Conservation (phyloP, 2,797 vertebrate species). For the Sorex maritimensis region DNA sequence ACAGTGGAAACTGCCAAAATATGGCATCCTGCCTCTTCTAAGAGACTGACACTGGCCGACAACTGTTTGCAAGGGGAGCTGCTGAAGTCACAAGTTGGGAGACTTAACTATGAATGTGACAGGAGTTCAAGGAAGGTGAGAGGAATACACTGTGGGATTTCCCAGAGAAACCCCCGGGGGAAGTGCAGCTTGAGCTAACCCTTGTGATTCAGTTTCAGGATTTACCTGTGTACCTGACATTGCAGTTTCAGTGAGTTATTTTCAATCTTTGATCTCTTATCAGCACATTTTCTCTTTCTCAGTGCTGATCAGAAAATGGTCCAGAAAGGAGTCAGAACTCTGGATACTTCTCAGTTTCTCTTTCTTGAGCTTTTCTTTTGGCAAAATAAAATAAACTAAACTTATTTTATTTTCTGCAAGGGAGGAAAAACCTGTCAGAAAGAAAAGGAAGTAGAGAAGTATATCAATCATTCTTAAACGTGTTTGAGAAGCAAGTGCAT, state of each 20-base stretch:
- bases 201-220: background rate
- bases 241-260: slow-evolving; percentile 23
- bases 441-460: no score
- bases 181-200: background rate
- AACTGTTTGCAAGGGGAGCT: background rate
- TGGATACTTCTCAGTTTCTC: background rate
- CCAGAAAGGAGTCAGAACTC: slow-evolving; percentile 10
- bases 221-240: background rate
- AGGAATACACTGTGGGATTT: slow-evolving; percentile 23
- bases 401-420: no score
- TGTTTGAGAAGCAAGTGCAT: background rate
- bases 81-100: background rate
- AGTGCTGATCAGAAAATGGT: background rate
- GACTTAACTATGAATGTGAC: background rate
- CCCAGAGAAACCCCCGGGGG: background rate
- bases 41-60: background rate
- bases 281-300: background rate
- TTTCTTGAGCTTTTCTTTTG: slow-evolving; percentile 2
- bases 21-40: background rate
- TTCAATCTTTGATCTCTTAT: background rate
- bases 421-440: background rate
- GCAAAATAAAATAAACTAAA: background rate
- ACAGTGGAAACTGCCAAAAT: slow-evolving; percentile 15
- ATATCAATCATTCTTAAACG: background rate
- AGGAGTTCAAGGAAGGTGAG: background rate